Conservation (phyloP, 92 coral and sea anemone species). For the Porites evermanni region DNA sequence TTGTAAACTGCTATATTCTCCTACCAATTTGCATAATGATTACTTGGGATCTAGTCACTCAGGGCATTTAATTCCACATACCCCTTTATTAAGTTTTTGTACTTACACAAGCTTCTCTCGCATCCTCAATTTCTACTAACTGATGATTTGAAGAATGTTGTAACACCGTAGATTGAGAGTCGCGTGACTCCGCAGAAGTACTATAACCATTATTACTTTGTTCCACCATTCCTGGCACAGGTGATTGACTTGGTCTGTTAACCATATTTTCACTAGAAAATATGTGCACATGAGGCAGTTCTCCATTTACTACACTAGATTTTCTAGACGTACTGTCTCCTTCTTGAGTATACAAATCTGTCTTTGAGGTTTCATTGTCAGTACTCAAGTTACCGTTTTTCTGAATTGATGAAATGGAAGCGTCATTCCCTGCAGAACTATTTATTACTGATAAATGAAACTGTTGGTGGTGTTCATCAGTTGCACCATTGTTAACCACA, state of each 20-base stretch:
- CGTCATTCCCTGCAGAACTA: constrained; percentile 10
- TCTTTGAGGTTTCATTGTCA: background rate
- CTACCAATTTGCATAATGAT: no score
- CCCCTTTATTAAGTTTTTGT: background rate
- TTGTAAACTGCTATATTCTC: no score
- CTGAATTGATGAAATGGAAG: constrained; percentile 9
- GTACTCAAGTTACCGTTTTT: background rate
- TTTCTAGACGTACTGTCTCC: background rate
- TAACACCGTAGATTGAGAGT: constrained; percentile 40
- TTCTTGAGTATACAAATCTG: background rate
- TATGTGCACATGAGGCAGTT: constrained; percentile 21
- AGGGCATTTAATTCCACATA: no score
- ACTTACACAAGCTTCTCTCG: constrained; percentile 63
- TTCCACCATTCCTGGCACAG: constrained; percentile 59
- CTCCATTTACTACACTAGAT: constrained; percentile 36
- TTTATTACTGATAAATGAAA: constrained; percentile 31
- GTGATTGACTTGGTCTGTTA: constrained; percentile 33
- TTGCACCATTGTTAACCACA: background rate
- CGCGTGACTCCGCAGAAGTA: constrained; percentile 49
- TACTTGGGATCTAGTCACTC: no score
- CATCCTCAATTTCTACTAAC: constrained; percentile 48
- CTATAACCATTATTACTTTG: constrained; percentile 49
- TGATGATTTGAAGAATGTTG: constrained; percentile 54
- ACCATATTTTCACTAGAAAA: constrained; percentile 1
- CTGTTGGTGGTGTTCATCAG: constrained; percentile 21